A percentile compares a stretch with the other conserved stretches of the same genome.
Conservation (phyloP, 2,797 vertebrate species). For the Rhinogobio ventralis region DNA sequence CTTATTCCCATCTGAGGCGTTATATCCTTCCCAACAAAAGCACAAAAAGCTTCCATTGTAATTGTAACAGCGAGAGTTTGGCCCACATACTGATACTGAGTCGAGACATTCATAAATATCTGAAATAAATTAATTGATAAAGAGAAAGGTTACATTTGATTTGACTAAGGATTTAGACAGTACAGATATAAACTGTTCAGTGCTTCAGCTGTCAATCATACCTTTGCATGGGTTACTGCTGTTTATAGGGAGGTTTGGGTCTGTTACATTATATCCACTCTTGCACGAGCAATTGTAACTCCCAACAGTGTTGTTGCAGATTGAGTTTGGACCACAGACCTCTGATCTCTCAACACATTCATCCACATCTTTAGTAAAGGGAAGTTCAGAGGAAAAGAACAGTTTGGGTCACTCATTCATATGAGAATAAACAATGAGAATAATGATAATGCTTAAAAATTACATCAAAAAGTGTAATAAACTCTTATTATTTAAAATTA, state of each 20-base stretch:
- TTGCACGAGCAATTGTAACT: constrained; percentile 9
- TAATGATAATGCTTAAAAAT: background rate
- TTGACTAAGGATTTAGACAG: background rate
- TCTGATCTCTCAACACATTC: too few species aligned
- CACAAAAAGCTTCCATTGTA: constrained; percentile 16
- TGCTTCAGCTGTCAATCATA: too few species aligned
- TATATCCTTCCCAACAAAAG: constrained; percentile 22
- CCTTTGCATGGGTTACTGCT: background rate
- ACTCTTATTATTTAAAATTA: too few species aligned
- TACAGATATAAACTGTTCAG: background rate
- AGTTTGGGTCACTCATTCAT: too few species aligned
- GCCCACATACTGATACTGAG: constrained; percentile 17
- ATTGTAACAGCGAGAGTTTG: constrained; percentile 4
- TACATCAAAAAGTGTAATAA: too few species aligned
- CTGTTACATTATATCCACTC: constrained; percentile 1
- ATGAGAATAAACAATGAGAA: too few species aligned
- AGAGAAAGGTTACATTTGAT: background rate
- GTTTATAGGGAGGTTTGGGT: background rate
- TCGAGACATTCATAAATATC: constrained; percentile 38
- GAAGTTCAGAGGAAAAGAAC: too few species aligned
- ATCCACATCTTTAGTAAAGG: too few species aligned
- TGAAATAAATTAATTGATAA: background rate
- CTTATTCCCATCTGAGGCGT: background rate
- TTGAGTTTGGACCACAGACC: constrained; percentile 33
- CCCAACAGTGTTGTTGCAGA: constrained; percentile 13